Conservation (phyloP, 2,888 invertebrate species). For the Ditylenchus weischeri region DNA sequence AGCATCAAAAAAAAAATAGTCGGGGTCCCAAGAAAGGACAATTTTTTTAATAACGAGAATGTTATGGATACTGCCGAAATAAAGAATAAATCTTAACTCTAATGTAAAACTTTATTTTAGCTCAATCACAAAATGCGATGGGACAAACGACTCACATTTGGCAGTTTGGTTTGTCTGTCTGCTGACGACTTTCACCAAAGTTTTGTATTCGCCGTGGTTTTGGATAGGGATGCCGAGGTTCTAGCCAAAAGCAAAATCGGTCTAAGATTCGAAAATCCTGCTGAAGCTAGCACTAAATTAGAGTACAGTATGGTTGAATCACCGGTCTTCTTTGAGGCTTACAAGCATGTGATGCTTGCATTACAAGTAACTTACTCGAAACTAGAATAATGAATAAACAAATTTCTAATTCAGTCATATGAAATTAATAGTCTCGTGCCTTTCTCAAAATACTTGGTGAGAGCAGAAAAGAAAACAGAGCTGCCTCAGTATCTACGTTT, state of each 20-base stretch:
- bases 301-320: constrained; percentile 71
- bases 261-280: constrained; percentile 16
- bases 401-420: constrained; percentile 25
- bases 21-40: no score
- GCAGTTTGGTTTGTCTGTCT: constrained; percentile 74
- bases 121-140: constrained; percentile 4
- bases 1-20: no score
- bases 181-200: constrained; percentile 69
- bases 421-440: constrained; percentile 54
- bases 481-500: constrained; percentile 42
- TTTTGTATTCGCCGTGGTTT: constrained; percentile 69
- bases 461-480: constrained; percentile 35
- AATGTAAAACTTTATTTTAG: no score
- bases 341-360: constrained; percentile 63
- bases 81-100: not conserved
- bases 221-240: constrained; percentile 62
- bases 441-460: constrained; percentile 55
- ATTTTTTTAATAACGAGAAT: no score
- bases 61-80: no score
- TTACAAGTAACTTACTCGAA: constrained; percentile 12
- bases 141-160: constrained; percentile 69
- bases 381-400: not conserved
- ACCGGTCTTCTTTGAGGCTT: constrained; percentile 72
- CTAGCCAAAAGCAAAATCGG: constrained; percentile 63
- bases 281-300: constrained; percentile 18